Percentiles rank a stretch among this genome's conserved stretches.
Evolutionary conservation across 35 echinoderm and acorn worm genomes (phyloP).

Genomic region (Heliocidaris tuberculata): DNA sequence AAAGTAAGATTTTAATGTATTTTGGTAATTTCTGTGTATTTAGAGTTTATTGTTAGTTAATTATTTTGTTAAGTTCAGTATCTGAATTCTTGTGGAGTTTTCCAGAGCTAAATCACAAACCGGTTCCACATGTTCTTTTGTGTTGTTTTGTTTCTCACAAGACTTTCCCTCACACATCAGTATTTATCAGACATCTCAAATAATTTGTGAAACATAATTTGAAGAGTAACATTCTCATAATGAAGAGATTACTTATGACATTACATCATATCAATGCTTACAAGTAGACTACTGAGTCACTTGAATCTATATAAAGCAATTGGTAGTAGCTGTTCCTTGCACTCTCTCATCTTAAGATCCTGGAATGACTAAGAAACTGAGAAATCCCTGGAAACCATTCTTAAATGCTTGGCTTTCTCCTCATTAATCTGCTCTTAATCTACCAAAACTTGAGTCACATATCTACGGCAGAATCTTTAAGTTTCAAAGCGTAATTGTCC

Average conservation of each 20-base stretch:
- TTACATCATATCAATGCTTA: neutral
- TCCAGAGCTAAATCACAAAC: too few species aligned
- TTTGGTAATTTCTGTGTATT: too few species aligned
- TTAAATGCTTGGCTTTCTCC: neutral
- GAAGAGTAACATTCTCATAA: neutral
- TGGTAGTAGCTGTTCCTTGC: neutral
- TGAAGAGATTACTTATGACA: neutral
- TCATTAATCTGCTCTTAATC: slow-evolving; percentile 13
- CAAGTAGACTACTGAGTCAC: neutral
- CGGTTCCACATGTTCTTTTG: too few species aligned
- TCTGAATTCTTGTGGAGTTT: too few species aligned
- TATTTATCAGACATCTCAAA: neutral
- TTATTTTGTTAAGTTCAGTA: too few species aligned
- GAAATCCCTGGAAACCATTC: neutral
- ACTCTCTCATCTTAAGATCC: neutral
- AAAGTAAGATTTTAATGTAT: neutral
- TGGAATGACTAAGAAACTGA: neutral
- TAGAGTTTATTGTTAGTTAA: too few species aligned
- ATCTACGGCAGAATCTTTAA: neutral
- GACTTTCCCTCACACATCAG: too few species aligned
- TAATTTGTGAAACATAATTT: neutral
- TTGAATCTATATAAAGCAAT: neutral
- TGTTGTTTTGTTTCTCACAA: neutral
- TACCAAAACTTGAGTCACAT: slow-evolving; percentile 2
- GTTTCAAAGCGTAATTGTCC: neutral